These are phyloP conservation scores for Scaeva pyrastri DNA, from an alignment of 2,888 invertebrate species.

Conservation along the genomic window DNA sequence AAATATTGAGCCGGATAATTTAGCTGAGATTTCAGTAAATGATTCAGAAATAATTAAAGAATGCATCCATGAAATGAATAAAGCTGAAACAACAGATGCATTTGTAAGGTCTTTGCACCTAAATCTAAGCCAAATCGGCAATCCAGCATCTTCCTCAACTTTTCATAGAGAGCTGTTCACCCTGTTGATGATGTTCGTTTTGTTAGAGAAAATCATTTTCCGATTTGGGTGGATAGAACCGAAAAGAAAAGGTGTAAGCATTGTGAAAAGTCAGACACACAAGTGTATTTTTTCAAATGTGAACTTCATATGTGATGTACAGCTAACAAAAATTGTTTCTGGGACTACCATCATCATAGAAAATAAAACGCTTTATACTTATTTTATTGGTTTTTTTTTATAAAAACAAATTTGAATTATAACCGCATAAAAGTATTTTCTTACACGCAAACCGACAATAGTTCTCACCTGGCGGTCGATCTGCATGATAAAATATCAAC, in stretches of 20 bases:
- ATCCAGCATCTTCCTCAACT: too few relatives aligned
- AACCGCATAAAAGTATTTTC: too few relatives aligned
- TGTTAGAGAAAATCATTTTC: conserved; percentile 27
- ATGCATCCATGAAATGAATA: too few relatives aligned
- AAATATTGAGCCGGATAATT: too few relatives aligned
- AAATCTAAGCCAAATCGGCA: too few relatives aligned
- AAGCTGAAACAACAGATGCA: too few relatives aligned
- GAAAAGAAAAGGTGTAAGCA: not conserved
- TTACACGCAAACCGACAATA: not conserved
- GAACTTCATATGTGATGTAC: not conserved
- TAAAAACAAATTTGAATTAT: not conserved
- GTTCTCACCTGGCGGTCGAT: not conserved
- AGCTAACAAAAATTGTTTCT: conserved; percentile 22
- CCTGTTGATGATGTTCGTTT: conserved; percentile 24
- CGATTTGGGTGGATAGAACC: not conserved
- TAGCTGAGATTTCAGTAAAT: too few relatives aligned
- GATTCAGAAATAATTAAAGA: too few relatives aligned
- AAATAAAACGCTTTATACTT: not conserved
- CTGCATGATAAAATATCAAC: not conserved
- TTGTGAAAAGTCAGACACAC: not conserved
- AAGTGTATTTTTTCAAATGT: not conserved
- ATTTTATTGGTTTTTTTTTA: not conserved
- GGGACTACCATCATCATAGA: conserved; percentile 14
- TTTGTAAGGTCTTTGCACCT: too few relatives aligned
- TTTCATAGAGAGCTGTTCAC: conserved; percentile 3